Evolutionary conservation across 2,797 vertebrate species (phyloP), one percentile per base, ranked within the genome.

Genomic region (Eutrigla gurnardus): DNA sequence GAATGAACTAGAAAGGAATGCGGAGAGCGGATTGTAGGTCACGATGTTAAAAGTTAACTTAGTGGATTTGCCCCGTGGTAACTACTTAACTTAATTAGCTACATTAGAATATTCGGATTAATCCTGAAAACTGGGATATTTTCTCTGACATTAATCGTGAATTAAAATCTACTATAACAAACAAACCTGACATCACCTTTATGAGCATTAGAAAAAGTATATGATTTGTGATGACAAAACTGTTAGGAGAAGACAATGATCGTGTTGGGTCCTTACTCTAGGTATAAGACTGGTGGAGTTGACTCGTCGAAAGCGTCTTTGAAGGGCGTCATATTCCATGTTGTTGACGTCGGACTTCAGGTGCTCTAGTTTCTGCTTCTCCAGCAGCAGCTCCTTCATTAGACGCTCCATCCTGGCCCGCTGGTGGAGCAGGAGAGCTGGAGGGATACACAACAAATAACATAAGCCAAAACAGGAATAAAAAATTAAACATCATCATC

Each of bases 321-420:
- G 98, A 93, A 99, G 96, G 68, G 97, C 96, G 45, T 99, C 97
- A 39, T 97, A 97, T 87, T 99, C 98, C 98, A 98, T 99, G 73
- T 96, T 94, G 80, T 99, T 99, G 72, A 99, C 98, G 70, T 99
- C 97, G 0, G 94, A 82, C 88, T 99, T 99, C 85, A 99, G 88
- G 39, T 94, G 95, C 66, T 99, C 98, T 12, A 99, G 94, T 81
- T 97, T 97, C 86, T 98, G 96, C 75, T 93, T 96, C 92, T 99
- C 97, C 85, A 96, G 81, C 90, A 94, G 94, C 87, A 99, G 92
- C 33, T 97, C 97, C 93, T 99, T 99, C 92, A 96, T 89, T 86
- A 99, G 93, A 75, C 98, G 96, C 94, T 99, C 97, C 98, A 99
- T 99, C 88, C 98, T 95, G 79, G 97, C 98, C 72, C 97, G 95